phyloP scores from a whole-genome alignment of 2,113 vertebrate genomes.

The Notothenia coriiceps region DNA sequence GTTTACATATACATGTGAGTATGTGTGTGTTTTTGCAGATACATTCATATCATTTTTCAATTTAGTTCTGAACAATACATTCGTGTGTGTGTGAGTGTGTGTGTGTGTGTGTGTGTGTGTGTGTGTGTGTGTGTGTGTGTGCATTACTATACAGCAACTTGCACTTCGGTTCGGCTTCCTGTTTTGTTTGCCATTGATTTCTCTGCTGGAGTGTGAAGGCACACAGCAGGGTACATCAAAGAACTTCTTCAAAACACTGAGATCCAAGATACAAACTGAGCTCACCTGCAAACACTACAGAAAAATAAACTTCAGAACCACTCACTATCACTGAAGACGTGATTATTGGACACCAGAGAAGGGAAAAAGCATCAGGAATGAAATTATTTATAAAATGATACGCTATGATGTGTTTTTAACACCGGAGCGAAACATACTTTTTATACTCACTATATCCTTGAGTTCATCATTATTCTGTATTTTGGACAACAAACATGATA shows the following conservation, averaged over 20 bases:
- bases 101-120: no score
- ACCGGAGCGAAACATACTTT: not conserved
- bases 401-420: not conserved
- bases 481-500: not conserved
- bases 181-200: not conserved
- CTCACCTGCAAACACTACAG: not conserved
- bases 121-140: not conserved
- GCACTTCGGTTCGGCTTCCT: not conserved
- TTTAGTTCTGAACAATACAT: not conserved
- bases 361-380: no score
- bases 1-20: conserved; percentile 24
- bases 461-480: not conserved
- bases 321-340: not conserved
- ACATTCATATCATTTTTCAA: not conserved
- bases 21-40: not conserved
- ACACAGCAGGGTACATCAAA: conserved; percentile 13
- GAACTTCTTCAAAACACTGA: not conserved
- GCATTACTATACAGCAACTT: not conserved
- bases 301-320: not conserved
- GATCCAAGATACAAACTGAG: not conserved
- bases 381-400: no score
- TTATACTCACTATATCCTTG: not conserved
- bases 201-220: conserved; percentile 9
- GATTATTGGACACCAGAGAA: not conserved
- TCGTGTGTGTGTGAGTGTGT: not conserved